A percentile compares a stretch with the other conserved stretches of the same genome.
phyloP scores from a whole-genome alignment of 1,140 invertebrate species.

The Chlorops oryzae region DNA sequence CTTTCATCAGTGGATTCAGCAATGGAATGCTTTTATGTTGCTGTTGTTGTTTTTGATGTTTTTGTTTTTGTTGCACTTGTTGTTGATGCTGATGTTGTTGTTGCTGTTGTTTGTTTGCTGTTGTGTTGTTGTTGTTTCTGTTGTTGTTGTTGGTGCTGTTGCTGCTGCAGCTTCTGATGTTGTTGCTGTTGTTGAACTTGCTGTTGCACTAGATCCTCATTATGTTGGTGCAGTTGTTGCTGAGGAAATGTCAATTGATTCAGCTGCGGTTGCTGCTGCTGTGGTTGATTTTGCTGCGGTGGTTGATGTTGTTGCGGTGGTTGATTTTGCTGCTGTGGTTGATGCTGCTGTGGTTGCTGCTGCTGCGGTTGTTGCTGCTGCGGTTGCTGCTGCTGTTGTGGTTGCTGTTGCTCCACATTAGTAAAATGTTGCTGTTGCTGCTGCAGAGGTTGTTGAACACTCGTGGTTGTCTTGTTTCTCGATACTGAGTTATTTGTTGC shows the following conservation, averaged over 20 bases:
- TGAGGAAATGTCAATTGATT: no score
- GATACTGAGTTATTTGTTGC: constrained; percentile 14
- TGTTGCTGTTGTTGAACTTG: constrained; percentile 1
- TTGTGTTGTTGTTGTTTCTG: constrained; percentile 1
- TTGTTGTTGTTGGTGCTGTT: constrained; percentile 5
- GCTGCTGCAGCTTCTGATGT: no score
- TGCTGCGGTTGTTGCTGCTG: constrained; percentile 20
- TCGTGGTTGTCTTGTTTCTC: constrained; percentile 12
- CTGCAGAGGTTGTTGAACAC: constrained; percentile 18
- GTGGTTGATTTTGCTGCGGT: constrained; percentile 8
- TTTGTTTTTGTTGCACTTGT: constrained; percentile 22
- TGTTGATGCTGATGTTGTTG: constrained; percentile 13
- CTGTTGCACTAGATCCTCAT: constrained; percentile 4
- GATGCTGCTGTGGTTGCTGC: constrained; percentile 18
- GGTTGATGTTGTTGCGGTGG: neutral
- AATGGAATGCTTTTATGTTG: constrained; percentile 8
- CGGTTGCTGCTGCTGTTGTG: constrained; percentile 14
- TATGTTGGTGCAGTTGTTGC: constrained; percentile 2
- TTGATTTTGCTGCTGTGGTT: constrained; percentile 11
- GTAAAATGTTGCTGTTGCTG: no score
- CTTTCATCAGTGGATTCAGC: neutral
- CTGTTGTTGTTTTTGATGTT: constrained; percentile 15
- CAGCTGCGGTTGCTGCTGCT: constrained; percentile 7
- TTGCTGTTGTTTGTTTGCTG: neutral
- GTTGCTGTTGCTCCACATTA: no score